Base-by-base conservation (phyloP, 2,888 invertebrate species). In the Sesia bembeciformis region DNA sequence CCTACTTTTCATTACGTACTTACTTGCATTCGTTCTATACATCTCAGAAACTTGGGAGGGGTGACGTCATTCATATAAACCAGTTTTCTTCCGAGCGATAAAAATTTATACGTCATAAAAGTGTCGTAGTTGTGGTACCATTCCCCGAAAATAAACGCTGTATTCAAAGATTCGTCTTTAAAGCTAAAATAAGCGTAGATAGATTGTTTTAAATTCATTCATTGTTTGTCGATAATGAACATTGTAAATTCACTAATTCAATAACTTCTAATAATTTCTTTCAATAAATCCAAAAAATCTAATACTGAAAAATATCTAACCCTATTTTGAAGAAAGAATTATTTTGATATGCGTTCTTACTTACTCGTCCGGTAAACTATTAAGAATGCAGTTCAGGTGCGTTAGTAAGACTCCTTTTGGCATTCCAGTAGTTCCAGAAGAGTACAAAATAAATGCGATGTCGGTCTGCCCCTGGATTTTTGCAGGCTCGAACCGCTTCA, bases 341-440 rank as follows among this genome's bases (percentile, higher is more conserved):
- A 23, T 23, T 23, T 23, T 23, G 1, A 23, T 23, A 23, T 23
- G 23, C 23, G 2, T 23, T 23, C 23, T 23, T 23, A 78, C 81
- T 78, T 67, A 83, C 82, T 74, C 71, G 59, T 76, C 64, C 0
- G 76, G 66, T 40, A 76, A 60, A 66, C 78, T 79, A 56, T 75
- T 77, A 40, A 85, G 62, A 52, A 90, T 77, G 57, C 89, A 81
- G 71, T 93, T 93, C 54, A 83, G 75, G 70, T 93, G 92, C 4
- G 92, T 91, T 50, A 93, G 72, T 76, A 91, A 84, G 2, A 93
- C 93, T 41, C 92, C 93, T 76, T 94, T 94, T 0, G 93, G 92
- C 65, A 93, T 74, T 0, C 94, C 94, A 8, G 92, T 91, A 0
- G 94, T 94, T 51, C 94, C 94, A 55, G 94, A 93, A 42, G 94